A percentile compares a stretch with the other conserved stretches of the same genome.
Evolutionary conservation across 2,797 vertebrate genomes (phyloP).

Genomic region (Leptatherina wallacei): DNA sequence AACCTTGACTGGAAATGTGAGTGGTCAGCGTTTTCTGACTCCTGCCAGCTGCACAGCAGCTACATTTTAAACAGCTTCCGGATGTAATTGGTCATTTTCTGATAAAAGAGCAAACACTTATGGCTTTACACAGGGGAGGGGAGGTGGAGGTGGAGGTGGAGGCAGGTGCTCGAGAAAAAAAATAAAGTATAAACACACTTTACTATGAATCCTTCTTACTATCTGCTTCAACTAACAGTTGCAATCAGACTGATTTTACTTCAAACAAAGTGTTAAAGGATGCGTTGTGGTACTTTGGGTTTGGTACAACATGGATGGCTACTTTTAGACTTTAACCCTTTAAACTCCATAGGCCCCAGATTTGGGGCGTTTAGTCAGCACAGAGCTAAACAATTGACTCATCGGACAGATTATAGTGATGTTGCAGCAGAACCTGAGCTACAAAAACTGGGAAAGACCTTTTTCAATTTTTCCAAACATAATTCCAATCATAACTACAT

Average conservation of each 20-base stretch:
- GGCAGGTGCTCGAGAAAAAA: too few species aligned
- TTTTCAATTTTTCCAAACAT: too few species aligned
- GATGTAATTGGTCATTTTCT: conserved; percentile 4
- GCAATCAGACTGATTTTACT: neutral
- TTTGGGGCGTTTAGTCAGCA: too few species aligned
- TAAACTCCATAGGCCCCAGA: too few species aligned
- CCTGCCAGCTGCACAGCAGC: neutral
- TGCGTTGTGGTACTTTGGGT: neutral
- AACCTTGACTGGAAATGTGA: conserved; percentile 2
- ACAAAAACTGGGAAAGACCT: too few species aligned
- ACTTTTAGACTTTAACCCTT: neutral
- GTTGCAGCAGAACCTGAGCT: too few species aligned
- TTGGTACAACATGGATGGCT: neutral
- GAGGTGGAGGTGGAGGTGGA: too few species aligned
- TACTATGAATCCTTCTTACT: neutral
- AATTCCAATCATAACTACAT: too few species aligned
- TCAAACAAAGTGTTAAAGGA: neutral
- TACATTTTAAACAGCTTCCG: conserved; percentile 1
- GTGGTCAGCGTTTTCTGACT: conserved; percentile 9
- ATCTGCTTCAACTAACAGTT: neutral
- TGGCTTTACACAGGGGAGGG: neutral
- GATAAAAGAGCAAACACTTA: conserved; percentile 1
- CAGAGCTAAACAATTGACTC: too few species aligned
- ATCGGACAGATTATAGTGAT: too few species aligned
- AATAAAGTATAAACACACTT: neutral